Evolutionary conservation across 1,140 invertebrate species (phyloP).

Genomic region (Neodiprion virginianus): DNA sequence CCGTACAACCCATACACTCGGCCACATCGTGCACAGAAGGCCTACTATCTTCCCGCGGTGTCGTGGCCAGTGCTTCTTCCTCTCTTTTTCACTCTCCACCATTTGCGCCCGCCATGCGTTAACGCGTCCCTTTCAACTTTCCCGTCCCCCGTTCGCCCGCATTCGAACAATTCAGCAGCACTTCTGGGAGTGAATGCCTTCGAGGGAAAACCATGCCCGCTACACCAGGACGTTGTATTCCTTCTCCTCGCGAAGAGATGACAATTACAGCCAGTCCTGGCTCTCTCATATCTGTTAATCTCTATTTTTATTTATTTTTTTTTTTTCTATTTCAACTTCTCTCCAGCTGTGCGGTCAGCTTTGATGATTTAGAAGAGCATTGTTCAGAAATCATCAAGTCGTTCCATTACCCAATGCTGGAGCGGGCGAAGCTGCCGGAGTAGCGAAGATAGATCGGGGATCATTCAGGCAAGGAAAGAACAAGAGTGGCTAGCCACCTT

Average conservation of each 20-base stretch:
- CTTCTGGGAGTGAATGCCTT: neutral
- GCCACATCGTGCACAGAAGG: neutral
- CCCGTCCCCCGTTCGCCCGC: neutral
- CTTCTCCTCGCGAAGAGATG: neutral
- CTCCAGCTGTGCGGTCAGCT: neutral
- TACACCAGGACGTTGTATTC: neutral
- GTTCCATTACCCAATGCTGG: neutral
- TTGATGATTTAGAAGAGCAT: neutral
- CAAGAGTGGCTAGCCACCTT: neutral
- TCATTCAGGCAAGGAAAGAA: neutral
- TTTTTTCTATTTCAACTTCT: neutral
- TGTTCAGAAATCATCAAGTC: neutral
- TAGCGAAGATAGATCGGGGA: neutral
- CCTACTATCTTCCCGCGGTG: neutral
- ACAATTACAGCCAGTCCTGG: neutral
- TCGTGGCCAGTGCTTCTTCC: neutral
- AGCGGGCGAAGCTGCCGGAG: neutral
- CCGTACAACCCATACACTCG: too few species aligned
- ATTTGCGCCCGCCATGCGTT: neutral
- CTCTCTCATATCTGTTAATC: neutral
- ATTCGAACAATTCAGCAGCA: constrained; percentile 9
- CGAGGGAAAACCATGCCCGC: neutral
- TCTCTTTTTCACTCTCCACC: neutral
- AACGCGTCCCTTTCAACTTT: neutral
- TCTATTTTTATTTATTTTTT: neutral